Evolutionary conservation across 2,888 invertebrate genomes (phyloP).

Genomic region (Cataglyphis altisquamis): DNA sequence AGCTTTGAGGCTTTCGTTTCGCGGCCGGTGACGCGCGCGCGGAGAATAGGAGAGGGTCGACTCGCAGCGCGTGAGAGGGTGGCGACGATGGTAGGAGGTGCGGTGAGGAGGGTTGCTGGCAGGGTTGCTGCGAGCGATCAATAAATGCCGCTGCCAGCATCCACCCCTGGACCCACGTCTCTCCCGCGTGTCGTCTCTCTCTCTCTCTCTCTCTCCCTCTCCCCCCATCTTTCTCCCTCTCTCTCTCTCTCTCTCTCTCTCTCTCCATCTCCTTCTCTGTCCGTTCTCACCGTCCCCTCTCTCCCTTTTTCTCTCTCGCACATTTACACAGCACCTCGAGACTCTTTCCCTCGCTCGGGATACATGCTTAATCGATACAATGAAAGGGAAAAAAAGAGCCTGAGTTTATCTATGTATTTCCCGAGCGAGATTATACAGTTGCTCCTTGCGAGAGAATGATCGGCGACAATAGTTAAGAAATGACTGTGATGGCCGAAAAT

Average conservation of each 20-base stretch:
- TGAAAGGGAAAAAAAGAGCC: conserved; percentile 1
- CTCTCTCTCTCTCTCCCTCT: conserved; percentile 38
- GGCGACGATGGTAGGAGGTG: conserved; percentile 54
- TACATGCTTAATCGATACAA: conserved; percentile 63
- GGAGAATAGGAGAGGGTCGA: conserved; percentile 67
- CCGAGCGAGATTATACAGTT: conserved; percentile 24
- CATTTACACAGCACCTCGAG: conserved; percentile 40
- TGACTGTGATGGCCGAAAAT: conserved; percentile 22
- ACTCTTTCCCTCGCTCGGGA: conserved; percentile 54
- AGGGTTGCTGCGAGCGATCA: conserved; percentile 84
- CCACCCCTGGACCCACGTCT: conserved; percentile 80
- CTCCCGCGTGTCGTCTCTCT: conserved; percentile 43
- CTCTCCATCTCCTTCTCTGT: conserved; percentile 8
- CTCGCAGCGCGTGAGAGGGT: conserved; percentile 61
- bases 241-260: background rate
- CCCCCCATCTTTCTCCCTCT: background rate
- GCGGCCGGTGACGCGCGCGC: conserved; percentile 62
- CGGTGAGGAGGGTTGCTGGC: conserved; percentile 73
- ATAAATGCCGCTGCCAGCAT: conserved; percentile 84
- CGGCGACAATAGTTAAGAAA: background rate
- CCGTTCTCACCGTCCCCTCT: conserved; percentile 20
- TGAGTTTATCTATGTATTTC: conserved; percentile 30
- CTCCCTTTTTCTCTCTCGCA: background rate
- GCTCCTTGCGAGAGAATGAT: conserved; percentile 18
- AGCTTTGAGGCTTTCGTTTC: conserved; percentile 64